A percentile compares a stretch with the other conserved stretches of the same genome.
Evolutionary conservation across 2,113 vertebrate genomes (phyloP).

Genomic region (Pelobates fuscus): DNA sequence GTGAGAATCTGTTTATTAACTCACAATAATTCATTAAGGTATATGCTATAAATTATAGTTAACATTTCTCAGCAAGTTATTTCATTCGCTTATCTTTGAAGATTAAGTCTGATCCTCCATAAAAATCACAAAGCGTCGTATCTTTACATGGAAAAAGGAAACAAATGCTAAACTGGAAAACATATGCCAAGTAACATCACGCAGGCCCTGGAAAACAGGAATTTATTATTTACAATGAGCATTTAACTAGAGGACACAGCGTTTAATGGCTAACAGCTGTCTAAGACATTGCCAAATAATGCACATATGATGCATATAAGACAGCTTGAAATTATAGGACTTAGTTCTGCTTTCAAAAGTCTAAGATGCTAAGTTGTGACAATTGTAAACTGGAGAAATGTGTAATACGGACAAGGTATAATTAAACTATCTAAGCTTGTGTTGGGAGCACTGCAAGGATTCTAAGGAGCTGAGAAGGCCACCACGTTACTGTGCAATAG

Average conservation of each 20-base stretch:
- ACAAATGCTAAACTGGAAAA: conserved; percentile 46
- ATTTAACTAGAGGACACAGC: conserved; percentile 51
- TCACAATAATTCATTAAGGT: neutral
- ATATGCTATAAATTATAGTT: neutral
- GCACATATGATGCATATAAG: conserved; percentile 49
- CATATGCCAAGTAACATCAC: conserved; percentile 49
- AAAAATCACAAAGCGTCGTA: conserved; percentile 11
- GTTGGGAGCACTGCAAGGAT: conserved; percentile 11
- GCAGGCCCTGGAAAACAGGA: conserved; percentile 44
- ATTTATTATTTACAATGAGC: conserved; percentile 53
- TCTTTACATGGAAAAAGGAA: conserved; percentile 34
- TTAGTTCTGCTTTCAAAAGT: conserved; percentile 40
- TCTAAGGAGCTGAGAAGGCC: conserved; percentile 9
- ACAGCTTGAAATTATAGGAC: conserved; percentile 51
- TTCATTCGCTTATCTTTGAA: neutral
- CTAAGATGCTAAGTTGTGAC: conserved; percentile 36
- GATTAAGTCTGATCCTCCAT: neutral
- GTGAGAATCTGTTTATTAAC: neutral
- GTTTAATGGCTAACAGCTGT: conserved; percentile 52
- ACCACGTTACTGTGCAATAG: neutral
- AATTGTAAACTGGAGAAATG: conserved; percentile 31
- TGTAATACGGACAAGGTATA: conserved; percentile 36
- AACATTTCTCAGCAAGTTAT: neutral
- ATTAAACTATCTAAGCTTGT: conserved; percentile 47
- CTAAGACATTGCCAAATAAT: conserved; percentile 51